Evolutionary conservation across 1,140 invertebrate species (phyloP).

Genomic region (Brachionus paranguensis): DNA sequence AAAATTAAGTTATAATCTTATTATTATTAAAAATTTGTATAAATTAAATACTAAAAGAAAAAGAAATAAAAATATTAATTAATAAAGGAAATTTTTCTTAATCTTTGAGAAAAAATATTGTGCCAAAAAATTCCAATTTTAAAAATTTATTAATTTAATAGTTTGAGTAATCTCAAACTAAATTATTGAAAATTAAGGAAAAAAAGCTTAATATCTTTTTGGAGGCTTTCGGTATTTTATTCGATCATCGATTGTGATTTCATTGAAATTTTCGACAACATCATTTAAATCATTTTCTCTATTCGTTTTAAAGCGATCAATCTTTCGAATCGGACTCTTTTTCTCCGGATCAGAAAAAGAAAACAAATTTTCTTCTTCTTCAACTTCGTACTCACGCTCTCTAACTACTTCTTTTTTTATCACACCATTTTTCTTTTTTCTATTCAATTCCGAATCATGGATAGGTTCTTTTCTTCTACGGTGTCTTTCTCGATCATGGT

Average conservation of each 20-base stretch:
- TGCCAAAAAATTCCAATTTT: not conserved
- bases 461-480: not conserved
- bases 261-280: not conserved
- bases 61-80: no score
- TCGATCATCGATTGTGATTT: not conserved
- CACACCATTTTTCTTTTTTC: not conserved
- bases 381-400: not conserved
- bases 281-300: not conserved
- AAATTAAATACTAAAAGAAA: no score
- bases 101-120: no score
- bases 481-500: not conserved
- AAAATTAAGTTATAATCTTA: no score
- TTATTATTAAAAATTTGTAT: no score
- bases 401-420: not conserved
- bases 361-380: not conserved
- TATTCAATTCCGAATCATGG: not conserved
- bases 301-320: not conserved
- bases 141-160: not conserved
- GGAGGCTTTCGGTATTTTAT: not conserved
- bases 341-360: not conserved
- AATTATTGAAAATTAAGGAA: not conserved
- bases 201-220: not conserved
- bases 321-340: not conserved
- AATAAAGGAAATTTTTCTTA: no score
- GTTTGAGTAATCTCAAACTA: not conserved